Base-by-base conservation (phyloP, 2,888 invertebrate genomes). In the Athripsodes cinereus region DNA sequence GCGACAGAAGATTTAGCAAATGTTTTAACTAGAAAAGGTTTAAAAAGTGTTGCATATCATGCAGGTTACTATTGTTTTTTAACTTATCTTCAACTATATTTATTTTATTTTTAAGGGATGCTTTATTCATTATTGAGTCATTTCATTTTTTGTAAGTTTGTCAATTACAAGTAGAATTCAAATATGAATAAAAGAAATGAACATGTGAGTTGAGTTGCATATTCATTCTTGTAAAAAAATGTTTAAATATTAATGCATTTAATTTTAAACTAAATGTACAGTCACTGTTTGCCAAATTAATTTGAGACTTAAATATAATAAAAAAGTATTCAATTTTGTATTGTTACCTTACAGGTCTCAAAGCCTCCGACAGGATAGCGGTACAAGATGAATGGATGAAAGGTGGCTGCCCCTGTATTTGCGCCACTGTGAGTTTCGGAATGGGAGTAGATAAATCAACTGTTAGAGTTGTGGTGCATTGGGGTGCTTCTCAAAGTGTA, bases 391-490 rank as follows among this genome's bases (percentile, higher is more conserved):
- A 88, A 64, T 99, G 98, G 98, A 93, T 94, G 76, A 79, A 79
- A 34, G 97, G 97, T 1, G 86, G 86, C 65, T 86, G 87, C 66
- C 87, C 92, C 1, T 90, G 97, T 22, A 96, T 99, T 65, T 91
- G 91, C 64, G 98, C 99, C 2, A 99, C 99, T 0, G 89, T 98
- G 58, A 96, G 96, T 68, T 99, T 99, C 76, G 99, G 99, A 40
- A 99, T 99, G 99, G 99, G 99, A 50, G 95, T 99, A 2, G 98
- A 99, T 72, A 99, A 99, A 73, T 85, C 91, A 2, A 85, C 90
- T 57, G 99, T 99, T 13, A 90, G 96, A 63, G 93, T 95, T 71
- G 98, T 99, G 1, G 87, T 91, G 5, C 98, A 99, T 74, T 99
- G 97, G 98, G 92, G 93, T 21, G 81, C 95, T 34, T 92, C 98